phyloP scores from a whole-genome alignment of 2,113 vertebrate genomes.

The Ailuropoda melanoleuca region DNA sequence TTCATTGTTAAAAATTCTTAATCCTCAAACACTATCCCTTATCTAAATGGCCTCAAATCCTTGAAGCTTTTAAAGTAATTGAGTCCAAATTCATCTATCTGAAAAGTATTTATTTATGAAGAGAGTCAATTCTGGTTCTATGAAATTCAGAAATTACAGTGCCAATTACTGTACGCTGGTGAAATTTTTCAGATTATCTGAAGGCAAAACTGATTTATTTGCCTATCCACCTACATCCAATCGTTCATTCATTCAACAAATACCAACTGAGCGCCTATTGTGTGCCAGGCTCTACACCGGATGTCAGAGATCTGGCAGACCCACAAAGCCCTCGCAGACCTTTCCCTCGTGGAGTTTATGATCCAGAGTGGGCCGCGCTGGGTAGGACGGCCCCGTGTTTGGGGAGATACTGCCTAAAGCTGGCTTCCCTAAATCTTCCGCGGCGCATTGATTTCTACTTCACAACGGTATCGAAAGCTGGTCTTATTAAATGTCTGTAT shows the following conservation, averaged over 20 bases:
- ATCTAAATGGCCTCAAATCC: not conserved
- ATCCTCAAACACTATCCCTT: not conserved
- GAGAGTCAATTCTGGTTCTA: not conserved
- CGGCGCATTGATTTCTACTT: not conserved
- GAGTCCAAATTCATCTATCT: conserved; percentile 21
- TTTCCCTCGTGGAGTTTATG: not conserved
- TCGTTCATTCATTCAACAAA: conserved; percentile 34
- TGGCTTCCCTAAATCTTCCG: not conserved
- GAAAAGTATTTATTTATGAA: not conserved
- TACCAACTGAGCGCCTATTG: not conserved
- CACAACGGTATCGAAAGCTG: not conserved
- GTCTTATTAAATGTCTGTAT: not conserved
- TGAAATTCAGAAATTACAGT: not conserved
- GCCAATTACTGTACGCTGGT: not conserved
- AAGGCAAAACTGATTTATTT: not conserved
- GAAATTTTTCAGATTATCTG: not conserved
- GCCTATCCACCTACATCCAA: not conserved
- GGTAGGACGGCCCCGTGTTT: not conserved
- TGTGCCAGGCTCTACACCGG: not conserved
- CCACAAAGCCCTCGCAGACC: not conserved
- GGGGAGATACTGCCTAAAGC: not conserved
- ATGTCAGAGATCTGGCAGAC: not conserved
- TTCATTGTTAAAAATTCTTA: not conserved
- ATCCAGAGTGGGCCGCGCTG: not conserved
- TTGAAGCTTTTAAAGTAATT: not conserved